Base-by-base conservation (phyloP, 2,888 invertebrate species). In the Trisateles emortualis region DNA sequence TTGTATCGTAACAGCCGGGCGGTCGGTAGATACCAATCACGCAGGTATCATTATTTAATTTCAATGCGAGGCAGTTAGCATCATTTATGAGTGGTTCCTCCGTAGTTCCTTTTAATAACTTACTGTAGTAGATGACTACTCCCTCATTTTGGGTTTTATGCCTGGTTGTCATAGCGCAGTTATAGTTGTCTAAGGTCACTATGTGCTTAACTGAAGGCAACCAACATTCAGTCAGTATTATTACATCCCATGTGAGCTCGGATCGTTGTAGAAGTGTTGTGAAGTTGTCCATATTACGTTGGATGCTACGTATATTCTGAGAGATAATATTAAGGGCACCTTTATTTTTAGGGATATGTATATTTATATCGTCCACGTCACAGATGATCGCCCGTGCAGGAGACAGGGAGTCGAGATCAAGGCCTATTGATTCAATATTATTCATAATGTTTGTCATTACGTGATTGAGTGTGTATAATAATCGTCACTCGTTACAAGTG, bases 281-380 rank as follows among this genome's bases (percentile, higher is more conserved):
- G 11, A 71, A 59, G 16, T 40, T 59, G 0, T 52, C 1, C n/a
- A 68, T 33, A 22, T 70, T 73, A 14, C 52, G 46, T 16, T 59
- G 62, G 14, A 70, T 59, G 14, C 68, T 73, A 14, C 68, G 52
- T 11, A 69, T 73, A 29, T 73, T 73, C 52, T 73, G 68, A 0
- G 49, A 50, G 3, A 64, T 40, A 4, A 64, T 26, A 40, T 64
- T 47, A 10, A 47, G 19, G 8, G n/a, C 14, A 9, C 0, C 5
- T 24, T 47, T 47, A 24, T 14, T 19, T 10, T 13, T 40, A 2
- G 19, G n/a, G 4, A 22, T 30, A 19, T 39, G 14, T 22, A 24
- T 29, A 6, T 32, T 47, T 1, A 32, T 30, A 22, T 19, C 14
- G 16, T 40, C 47, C 19, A 47, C 39, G 17, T 39, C 39, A 14